Conservation (phyloP, 2,888 invertebrate species). For the Ectemnius cavifrons region DNA sequence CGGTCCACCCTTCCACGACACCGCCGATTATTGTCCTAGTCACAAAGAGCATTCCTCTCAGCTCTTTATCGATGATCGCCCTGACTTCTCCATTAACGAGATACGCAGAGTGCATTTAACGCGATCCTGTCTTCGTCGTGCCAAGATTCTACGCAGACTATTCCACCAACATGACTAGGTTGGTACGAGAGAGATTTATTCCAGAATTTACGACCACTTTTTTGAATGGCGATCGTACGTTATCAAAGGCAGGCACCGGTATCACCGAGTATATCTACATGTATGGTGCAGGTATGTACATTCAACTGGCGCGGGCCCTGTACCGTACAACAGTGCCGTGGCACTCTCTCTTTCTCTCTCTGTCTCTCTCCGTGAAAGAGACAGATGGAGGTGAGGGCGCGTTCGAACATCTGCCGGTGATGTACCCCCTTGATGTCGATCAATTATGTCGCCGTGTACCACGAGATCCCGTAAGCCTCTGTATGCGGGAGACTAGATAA, state of each 20-base stretch:
- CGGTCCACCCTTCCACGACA: constrained; percentile 17
- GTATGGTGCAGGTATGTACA: constrained; percentile 38
- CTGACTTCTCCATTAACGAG: too few species aligned
- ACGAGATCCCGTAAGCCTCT: constrained; percentile 15
- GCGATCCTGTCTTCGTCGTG: too few species aligned
- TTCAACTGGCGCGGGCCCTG: constrained; percentile 39
- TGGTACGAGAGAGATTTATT: too few species aligned
- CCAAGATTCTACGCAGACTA: too few species aligned
- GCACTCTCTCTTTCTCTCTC: constrained; percentile 7
- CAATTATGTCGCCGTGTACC: constrained; percentile 63
- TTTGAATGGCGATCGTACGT: too few species aligned
- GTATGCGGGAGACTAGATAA: constrained; percentile 33
- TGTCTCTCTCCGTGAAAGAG: constrained; percentile 63
- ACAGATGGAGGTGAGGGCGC: constrained; percentile 71
- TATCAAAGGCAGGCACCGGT: constrained; percentile 21
- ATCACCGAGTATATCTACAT: constrained; percentile 40
- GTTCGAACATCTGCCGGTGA: constrained; percentile 71
- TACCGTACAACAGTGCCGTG: constrained; percentile 31
- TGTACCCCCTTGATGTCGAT: constrained; percentile 71
- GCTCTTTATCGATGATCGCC: too few species aligned
- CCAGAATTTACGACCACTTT: too few species aligned
- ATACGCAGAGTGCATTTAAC: too few species aligned
- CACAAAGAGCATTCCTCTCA: too few species aligned
- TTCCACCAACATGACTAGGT: too few species aligned
- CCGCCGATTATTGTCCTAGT: not conserved